These are phyloP conservation scores for Ormyrus nitidulus DNA, from an alignment of 2,888 invertebrate genomes.

Conservation along the genomic window DNA sequence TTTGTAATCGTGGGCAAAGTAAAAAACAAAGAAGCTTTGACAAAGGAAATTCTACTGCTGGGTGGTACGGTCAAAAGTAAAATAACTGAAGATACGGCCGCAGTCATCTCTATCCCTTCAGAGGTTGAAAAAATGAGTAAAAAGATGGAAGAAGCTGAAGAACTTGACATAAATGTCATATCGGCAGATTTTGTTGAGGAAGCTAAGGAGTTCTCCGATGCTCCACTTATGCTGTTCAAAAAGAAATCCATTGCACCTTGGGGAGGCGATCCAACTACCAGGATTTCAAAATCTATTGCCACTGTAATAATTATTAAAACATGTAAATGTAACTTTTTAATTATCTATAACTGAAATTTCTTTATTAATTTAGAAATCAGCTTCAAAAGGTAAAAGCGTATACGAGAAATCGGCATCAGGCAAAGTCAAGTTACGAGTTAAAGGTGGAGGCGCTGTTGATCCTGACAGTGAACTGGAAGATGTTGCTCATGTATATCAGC, in stretches of 20 bases:
- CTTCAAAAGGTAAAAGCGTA: conserved; percentile 79
- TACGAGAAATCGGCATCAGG: conserved; percentile 78
- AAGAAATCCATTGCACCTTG: conserved; percentile 87
- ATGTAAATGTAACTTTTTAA: not conserved
- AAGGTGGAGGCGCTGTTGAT: conserved; percentile 93
- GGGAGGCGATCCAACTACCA: conserved; percentile 84
- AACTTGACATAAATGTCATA: conserved; percentile 87
- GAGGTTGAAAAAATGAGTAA: conserved; percentile 83
- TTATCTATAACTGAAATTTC: not conserved
- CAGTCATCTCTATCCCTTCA: conserved; percentile 84
- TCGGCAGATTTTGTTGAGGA: conserved; percentile 85
- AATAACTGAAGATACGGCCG: conserved; percentile 82
- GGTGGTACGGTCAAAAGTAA: conserved; percentile 86
- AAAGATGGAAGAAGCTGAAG: conserved; percentile 82
- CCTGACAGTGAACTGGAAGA: conserved; percentile 90
- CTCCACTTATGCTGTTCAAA: conserved; percentile 81
- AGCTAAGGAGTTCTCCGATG: conserved; percentile 79
- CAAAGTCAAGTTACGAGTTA: conserved; percentile 83
- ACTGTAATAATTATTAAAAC: conserved; percentile 40
- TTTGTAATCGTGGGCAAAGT: conserved; percentile 83
- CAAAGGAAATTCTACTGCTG: conserved; percentile 82
- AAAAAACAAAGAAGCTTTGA: conserved; percentile 80
- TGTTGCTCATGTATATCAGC: conserved; percentile 86
- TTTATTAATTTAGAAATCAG: conserved; percentile 50
- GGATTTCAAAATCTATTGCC: conserved; percentile 77